These are phyloP conservation scores for Ochotona curzoniae DNA, from an alignment of 2,113 vertebrate species.

Conservation along the genomic window DNA sequence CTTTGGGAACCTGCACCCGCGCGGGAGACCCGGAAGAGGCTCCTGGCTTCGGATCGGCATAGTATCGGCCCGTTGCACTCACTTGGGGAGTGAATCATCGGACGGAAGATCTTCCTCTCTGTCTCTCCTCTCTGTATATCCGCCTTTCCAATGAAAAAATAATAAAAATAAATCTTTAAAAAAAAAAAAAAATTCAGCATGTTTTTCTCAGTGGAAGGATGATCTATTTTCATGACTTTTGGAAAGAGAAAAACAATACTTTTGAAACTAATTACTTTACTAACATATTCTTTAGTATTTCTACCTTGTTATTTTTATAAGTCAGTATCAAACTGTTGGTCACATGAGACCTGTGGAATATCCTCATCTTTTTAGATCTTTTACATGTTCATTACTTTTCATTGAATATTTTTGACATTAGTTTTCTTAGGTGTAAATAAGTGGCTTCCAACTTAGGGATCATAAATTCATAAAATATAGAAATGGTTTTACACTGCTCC, in stretches of 20 bases:
- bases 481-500: constrained; percentile 15
- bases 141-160: too few species aligned
- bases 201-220: constrained; percentile 23
- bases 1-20: too few species aligned
- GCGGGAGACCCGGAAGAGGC: too few species aligned
- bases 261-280: constrained; percentile 18
- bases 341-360: neutral
- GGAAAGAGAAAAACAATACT: constrained; percentile 10
- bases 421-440: constrained; percentile 42
- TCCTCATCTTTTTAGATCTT: neutral
- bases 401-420: constrained; percentile 29
- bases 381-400: constrained; percentile 35
- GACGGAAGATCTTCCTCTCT: too few species aligned
- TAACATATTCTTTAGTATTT: constrained; percentile 35
- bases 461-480: constrained; percentile 13
- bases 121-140: too few species aligned
- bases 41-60: too few species aligned
- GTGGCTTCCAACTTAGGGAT: neutral
- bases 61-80: too few species aligned
- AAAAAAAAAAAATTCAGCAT: constrained; percentile 15
- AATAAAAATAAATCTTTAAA: too few species aligned
- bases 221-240: constrained; percentile 21
- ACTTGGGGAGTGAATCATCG: too few species aligned
- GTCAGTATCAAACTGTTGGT: neutral
- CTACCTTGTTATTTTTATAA: constrained; percentile 46